Evolutionary conservation across 30 jellyfish, hydroid and myxozoan species (phyloP).

Genomic region (Rhopilema esculentum): DNA sequence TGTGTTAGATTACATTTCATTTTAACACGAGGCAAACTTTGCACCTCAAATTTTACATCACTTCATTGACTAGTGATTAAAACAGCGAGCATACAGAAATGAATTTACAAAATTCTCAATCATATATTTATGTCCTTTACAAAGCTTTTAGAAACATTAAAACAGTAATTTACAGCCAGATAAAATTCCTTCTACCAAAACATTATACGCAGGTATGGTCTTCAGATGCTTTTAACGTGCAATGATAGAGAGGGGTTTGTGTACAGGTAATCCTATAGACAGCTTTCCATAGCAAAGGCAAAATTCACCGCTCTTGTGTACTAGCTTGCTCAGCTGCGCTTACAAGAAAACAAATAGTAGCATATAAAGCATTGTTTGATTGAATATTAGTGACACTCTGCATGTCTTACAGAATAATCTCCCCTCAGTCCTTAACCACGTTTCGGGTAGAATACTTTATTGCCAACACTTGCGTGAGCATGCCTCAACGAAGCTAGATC

Average conservation of each 20-base stretch:
- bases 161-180: slow-evolving; percentile 10
- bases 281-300: background rate
- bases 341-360: background rate
- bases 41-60: slow-evolving; percentile 46
- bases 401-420: no score
- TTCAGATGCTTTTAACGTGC: background rate
- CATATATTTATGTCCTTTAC: slow-evolving; percentile 37
- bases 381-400: background rate
- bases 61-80: background rate
- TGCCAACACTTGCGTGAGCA: no score
- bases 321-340: background rate
- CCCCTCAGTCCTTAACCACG: no score
- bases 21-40: slow-evolving; percentile 32
- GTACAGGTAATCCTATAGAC: background rate
- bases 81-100: slow-evolving; percentile 12
- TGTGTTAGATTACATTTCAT: slow-evolving; percentile 1
- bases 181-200: background rate
- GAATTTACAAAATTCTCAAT: slow-evolving; percentile 49
- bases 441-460: no score
- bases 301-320: background rate
- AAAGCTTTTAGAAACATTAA: slow-evolving; percentile 31
- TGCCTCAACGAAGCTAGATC: no score
- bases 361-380: background rate
- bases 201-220: no score
- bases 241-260: background rate